phyloP scores from a whole-genome alignment of 2,888 invertebrate species.

The Noctua janthina region DNA sequence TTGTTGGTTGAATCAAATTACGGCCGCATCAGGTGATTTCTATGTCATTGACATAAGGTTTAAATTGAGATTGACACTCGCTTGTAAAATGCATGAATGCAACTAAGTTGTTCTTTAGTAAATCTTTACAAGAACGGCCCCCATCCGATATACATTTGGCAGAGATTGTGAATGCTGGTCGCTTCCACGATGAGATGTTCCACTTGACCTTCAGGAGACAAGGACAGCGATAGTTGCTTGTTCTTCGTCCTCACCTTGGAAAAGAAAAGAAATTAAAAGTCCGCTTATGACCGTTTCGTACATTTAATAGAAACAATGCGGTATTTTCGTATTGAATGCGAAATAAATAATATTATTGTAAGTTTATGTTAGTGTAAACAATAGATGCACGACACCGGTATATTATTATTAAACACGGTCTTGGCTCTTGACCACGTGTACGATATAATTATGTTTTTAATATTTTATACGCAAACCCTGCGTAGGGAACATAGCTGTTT shows the following conservation, averaged over 20 bases:
- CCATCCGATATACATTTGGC: conserved; percentile 99
- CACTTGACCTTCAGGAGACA: conserved; percentile 98
- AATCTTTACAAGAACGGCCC: conserved; percentile 94
- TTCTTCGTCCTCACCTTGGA: conserved; percentile 91
- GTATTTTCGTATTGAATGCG: background rate
- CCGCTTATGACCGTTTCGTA: background rate
- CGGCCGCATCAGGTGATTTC: background rate
- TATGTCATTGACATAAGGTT: background rate
- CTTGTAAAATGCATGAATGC: background rate
- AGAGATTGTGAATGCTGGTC: conserved; percentile 95
- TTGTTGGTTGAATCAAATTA: background rate
- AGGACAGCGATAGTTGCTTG: conserved; percentile 91
- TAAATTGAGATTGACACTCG: background rate
- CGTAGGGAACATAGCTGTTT: too few relatives aligned
- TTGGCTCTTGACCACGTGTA: background rate
- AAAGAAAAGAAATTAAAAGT: conserved; percentile 22
- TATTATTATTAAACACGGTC: conserved; percentile 13
- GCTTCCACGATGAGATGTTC: conserved; percentile 98
- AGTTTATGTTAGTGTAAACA: conserved; percentile 3
- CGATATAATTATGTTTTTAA: conserved; percentile 4
- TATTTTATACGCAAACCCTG: too few relatives aligned
- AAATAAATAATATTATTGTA: conserved; percentile 2
- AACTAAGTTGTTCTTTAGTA: background rate
- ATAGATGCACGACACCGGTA: conserved; percentile 5
- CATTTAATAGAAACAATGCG: conserved; percentile 15